Percentiles rank a stretch among this genome's conserved stretches.
phyloP scores from a whole-genome alignment of 2,797 vertebrate species.

The Otolemur crassicaudatus region DNA sequence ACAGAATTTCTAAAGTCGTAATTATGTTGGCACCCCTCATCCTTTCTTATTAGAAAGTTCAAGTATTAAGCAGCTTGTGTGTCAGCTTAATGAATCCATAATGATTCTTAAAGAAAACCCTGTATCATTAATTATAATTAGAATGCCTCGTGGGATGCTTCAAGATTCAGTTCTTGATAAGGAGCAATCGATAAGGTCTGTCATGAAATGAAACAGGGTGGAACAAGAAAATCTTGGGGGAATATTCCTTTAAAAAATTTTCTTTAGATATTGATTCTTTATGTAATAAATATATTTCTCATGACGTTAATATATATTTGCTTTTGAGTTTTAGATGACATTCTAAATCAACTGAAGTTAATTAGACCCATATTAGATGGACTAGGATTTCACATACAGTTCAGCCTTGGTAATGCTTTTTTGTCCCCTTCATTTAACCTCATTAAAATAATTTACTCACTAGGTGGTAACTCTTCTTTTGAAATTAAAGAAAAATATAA shows the following conservation, averaged over 20 bases:
- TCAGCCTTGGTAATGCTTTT: constrained; percentile 28
- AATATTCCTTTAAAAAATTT: constrained; percentile 18
- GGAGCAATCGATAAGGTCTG: constrained; percentile 43
- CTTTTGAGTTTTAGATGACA: constrained; percentile 41
- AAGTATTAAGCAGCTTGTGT: constrained; percentile 68
- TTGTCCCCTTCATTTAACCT: constrained; percentile 47
- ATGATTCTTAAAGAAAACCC: constrained; percentile 69
- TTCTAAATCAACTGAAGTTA: constrained; percentile 55
- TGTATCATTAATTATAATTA: constrained; percentile 76
- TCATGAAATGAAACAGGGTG: constrained; percentile 31
- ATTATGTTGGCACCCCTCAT: background rate
- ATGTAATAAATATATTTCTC: constrained; percentile 37
- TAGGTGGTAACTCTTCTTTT: constrained; percentile 43
- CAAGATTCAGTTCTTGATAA: constrained; percentile 70
- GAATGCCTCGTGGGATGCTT: constrained; percentile 53
- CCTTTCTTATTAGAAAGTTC: constrained; percentile 58
- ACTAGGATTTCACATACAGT: constrained; percentile 35
- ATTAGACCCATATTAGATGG: constrained; percentile 50
- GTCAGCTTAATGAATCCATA: constrained; percentile 74
- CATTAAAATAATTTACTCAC: constrained; percentile 67
- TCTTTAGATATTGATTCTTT: constrained; percentile 43
- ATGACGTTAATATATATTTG: constrained; percentile 7
- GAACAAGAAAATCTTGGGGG: background rate
- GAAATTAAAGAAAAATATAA: constrained; percentile 52
- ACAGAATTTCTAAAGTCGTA: constrained; percentile 38